Base-by-base conservation (phyloP, 2,888 invertebrate species). In the Deroplatys truncata region DNA sequence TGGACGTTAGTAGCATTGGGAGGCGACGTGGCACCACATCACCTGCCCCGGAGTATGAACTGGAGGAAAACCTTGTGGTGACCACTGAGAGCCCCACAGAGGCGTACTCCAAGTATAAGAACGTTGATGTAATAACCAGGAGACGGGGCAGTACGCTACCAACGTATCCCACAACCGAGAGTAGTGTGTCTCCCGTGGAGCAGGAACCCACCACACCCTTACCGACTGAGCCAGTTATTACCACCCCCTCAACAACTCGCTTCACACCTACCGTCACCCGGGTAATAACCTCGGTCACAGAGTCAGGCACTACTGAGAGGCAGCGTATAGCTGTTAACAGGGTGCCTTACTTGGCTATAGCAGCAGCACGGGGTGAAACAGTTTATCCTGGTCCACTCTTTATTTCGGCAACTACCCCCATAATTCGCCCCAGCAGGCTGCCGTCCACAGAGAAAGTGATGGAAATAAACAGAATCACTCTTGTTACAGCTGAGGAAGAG, bases 211-310 rank as follows among this genome's bases (percentile, higher is more conserved):
- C 84, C 29, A 87, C 90, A 43, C 89, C 88, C 13, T 88, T 25
- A 35, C 86, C 89, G 82, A 89, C 90, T 20, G 56, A 72, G 56
- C 20, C 56, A 72, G 56, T 72, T 20, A 4, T 72, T 25, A 72
- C 56, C 56, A 72, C 90, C n/a, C 85, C 91, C 25, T 89, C 91
- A 28, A 91, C 91, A 84, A 91, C 90, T 3, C 85, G 72, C 28
- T 90, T 90, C 85, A 90, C 89, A 1, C 90, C 94, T 4, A 92
- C 92, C 28, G 92, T 94, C 2, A 94, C 94, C 49, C 93, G 94
- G 91, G 92, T 94, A 43, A 93, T 94, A 16, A 94, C 94, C 7
- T 94, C 94, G 5, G 93, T 94, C 28, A 93, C 93, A 28, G 94
- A 94, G 91, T 91, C 91, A 9, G 94, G 93, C 0, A 94, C 94